These are phyloP conservation scores for Calliphora vicina DNA, from an alignment of 1,140 invertebrate species.

Conservation along the genomic window DNA sequence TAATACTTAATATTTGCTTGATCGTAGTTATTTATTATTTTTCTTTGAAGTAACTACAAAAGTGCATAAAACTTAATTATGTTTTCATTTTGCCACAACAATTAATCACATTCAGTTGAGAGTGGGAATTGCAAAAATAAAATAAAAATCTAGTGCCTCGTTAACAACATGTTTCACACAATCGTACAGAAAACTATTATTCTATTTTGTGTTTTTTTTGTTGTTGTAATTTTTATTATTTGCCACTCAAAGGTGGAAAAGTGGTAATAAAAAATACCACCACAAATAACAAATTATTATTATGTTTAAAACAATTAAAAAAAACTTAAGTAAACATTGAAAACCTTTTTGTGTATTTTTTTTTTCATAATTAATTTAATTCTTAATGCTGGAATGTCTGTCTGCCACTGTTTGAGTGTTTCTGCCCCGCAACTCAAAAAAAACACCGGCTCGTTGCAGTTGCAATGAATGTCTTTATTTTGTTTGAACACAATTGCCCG, in stretches of 20 bases:
- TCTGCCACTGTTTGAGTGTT: background rate
- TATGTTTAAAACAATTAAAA: conserved; percentile 6
- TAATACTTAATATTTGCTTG: too few species aligned
- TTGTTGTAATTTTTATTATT: background rate
- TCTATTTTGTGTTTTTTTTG: background rate
- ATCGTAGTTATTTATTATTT: too few species aligned
- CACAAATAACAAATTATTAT: background rate
- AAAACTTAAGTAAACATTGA: background rate
- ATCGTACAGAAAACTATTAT: background rate
- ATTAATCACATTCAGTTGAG: background rate
- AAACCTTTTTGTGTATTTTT: background rate
- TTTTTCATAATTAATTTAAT: background rate
- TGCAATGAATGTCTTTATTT: background rate
- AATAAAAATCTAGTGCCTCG: background rate
- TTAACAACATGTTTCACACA: conserved; percentile 13
- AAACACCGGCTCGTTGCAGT: too few species aligned
- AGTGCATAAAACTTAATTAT: background rate
- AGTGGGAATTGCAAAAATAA: background rate
- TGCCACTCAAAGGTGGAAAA: background rate
- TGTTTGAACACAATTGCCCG: background rate
- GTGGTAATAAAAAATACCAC: background rate
- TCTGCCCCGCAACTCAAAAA: background rate
- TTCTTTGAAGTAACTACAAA: too few species aligned
- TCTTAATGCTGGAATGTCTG: background rate
- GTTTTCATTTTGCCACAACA: background rate